Conservation (phyloP, 2,113 vertebrate genomes). For the Pteropus alecto region DNA sequence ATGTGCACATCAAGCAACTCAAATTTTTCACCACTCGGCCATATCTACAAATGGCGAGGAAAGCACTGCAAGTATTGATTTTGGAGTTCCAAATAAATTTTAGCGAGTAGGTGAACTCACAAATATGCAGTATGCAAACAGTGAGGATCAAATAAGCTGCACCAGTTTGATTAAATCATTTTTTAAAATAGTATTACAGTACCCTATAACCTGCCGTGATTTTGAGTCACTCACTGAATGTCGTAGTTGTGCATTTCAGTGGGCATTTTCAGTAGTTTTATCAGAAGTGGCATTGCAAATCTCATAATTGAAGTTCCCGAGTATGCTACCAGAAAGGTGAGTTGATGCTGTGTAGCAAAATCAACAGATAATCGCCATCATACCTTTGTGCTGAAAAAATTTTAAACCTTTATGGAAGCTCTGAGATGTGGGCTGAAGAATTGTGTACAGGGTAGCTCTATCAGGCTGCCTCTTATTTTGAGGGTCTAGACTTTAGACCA, state of each 20-base stretch:
- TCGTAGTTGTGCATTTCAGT: not conserved
- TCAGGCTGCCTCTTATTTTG: not conserved
- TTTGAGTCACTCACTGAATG: conserved; percentile 1
- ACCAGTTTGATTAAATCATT: not conserved
- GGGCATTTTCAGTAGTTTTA: not conserved
- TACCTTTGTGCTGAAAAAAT: not conserved
- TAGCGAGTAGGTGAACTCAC: not conserved
- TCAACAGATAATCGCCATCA: not conserved
- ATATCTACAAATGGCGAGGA: not conserved
- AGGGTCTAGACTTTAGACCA: not conserved
- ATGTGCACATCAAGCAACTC: not conserved
- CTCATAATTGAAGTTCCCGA: not conserved
- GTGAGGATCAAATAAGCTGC: not conserved
- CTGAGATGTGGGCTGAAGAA: not conserved
- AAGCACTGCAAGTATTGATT: not conserved
- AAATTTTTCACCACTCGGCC: not conserved
- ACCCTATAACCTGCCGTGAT: not conserved
- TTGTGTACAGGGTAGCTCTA: not conserved
- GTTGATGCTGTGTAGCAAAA: not conserved
- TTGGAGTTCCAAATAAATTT: not conserved
- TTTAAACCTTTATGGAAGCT: not conserved
- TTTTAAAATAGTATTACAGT: not conserved
- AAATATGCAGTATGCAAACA: not conserved
- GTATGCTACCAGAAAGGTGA: not conserved
- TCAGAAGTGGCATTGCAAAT: not conserved